Evolutionary conservation across 2,113 vertebrate species (phyloP), one percentile per base, ranked within the genome.

Genomic region (Phalacrocorax carbo): DNA sequence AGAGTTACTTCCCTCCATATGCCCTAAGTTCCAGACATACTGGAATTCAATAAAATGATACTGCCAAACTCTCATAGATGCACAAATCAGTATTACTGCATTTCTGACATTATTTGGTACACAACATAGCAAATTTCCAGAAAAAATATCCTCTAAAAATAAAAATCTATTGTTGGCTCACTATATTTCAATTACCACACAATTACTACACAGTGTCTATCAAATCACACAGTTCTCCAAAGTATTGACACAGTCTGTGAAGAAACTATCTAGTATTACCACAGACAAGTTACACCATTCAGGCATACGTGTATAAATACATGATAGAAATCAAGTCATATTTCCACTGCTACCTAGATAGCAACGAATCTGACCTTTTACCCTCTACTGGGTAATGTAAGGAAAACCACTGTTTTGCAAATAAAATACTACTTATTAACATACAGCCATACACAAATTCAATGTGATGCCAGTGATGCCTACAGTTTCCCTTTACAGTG

Each of bases 41-140:
- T 82, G 84, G 93, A 97, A 97, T 95, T 96, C 62, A 89, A 80
- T 82, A 93, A 89, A 95, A 82, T 18, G 49, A 85, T 58, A 61
- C 20, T 91, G 94, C 94, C 94, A 93, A 96, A 82, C 44, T 73
- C 61, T 40, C 70, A 93, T 17, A 80, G 54, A 72, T 69, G 75
- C 49, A 79, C 11, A 82, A 92, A 44, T 87, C 89, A 85, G 52
- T 84, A 83, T 81, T 58, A 84, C n/a, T 89, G 72, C 57, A 89
- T 94, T 94, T 94, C 51, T 70, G 27, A 66, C 77, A 61, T 86
- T 92, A 94, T 60, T 71, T 85, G 7, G 49, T 81, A 77, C 32
- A 68, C 42, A 94, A 82, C 10, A 65, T 2, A 78, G 30, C 16
- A 52, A 61, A 84, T 52, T 71, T 91, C 42, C 46, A 92, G 23